Base-by-base conservation (phyloP, 1,140 invertebrate species). In the Temnothorax curvispinosus region DNA sequence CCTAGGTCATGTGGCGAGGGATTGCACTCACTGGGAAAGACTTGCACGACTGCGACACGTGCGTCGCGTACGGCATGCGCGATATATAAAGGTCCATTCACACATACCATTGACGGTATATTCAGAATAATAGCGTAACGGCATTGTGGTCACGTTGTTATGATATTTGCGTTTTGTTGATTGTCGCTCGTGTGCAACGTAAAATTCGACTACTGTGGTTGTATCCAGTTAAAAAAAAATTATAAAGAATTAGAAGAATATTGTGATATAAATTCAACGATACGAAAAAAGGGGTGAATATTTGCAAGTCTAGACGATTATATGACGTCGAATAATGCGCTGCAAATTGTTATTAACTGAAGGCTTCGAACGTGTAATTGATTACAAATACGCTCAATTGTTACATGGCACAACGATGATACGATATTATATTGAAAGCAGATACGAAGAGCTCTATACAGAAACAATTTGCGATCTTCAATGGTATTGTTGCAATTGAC, bases 1-100 rank as follows among this genome's bases (percentile, higher is more conserved):
- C 80, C 80, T 84, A 75, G 80, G 80, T 84, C 80, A 84, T 84
- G 50, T 54, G 13, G 44, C 80, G 54, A 84, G 69, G 56, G 69
- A 18, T 71, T 41, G 77, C 77, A 41, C 47, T 69, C 77, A 38
- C 38, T 38, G 65, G 69, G 27, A 84, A 27, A 74, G 56, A 58
- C 69, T 69, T 44, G 38, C 38, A 44, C 60, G 62, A 27, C 47
- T 35, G 35, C 44, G 18, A 62, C 69, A 84, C 80, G 80, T 84
- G 80, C 54, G 38, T 69, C 18, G 65, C 77, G 67, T 74, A 75
- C 27, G 32, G 18, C 69, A 67, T 54, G 77, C 77, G 35, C 52
- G 15, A 9, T 41, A 21, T 6, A 21, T 67, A 84, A 84, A 50
- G 69, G 41, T 60, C 18, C 54, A 75, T 84, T 84, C 80, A 84